phyloP scores from a whole-genome alignment of 2,797 vertebrate species.

The Neosalanx taihuensis region DNA sequence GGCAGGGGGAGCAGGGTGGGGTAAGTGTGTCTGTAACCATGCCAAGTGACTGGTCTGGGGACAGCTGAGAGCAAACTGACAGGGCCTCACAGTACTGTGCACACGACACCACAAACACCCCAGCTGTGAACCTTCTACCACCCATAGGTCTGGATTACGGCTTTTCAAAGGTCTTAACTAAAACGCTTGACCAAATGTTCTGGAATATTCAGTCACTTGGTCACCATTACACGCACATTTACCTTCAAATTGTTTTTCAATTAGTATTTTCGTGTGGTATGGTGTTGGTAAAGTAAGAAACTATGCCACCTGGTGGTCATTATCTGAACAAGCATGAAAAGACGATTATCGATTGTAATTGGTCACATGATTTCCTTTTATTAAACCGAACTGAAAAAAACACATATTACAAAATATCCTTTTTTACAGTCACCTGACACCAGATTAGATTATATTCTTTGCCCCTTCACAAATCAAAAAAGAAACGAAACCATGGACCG shows the following conservation, averaged over 20 bases:
- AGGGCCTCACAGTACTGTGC: not conserved
- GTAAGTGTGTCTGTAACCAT: constrained; percentile 64
- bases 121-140: no score
- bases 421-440: constrained; percentile 80
- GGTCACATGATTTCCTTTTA: constrained; percentile 84
- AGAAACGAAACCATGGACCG: constrained; percentile 48
- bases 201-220: no score
- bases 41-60: constrained; percentile 64
- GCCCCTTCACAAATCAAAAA: constrained; percentile 55
- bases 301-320: constrained; percentile 55
- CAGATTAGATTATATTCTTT: constrained; percentile 30
- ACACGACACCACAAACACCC: no score
- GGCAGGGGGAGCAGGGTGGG: constrained; percentile 30
- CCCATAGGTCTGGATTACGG: no score
- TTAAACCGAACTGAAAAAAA: constrained; percentile 82
- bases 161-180: no score
- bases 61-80: not conserved
- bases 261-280: not conserved
- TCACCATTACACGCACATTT: not conserved
- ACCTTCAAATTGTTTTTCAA: not conserved
- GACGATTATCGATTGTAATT: constrained; percentile 48
- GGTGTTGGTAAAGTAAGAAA: not conserved
- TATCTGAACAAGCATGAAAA: not conserved
- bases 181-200: no score
- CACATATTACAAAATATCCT: constrained; percentile 87